These are phyloP conservation scores for Sycobia sp. DNA, from an alignment of 1,140 invertebrate genomes.

Conservation along the genomic window DNA sequence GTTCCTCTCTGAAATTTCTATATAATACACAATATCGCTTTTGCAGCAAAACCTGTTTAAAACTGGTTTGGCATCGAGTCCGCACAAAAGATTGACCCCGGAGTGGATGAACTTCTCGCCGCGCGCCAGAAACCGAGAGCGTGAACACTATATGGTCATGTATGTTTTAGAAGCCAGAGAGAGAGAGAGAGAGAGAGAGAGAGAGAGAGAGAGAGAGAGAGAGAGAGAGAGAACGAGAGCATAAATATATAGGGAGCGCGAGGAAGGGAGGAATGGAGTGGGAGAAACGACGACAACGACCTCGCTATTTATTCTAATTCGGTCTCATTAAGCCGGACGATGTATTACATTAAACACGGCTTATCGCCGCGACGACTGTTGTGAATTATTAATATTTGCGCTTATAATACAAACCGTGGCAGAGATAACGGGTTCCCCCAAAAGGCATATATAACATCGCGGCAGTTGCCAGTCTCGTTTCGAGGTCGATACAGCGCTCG, in stretches of 20 bases:
- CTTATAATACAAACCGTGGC: background rate
- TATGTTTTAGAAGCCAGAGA: background rate
- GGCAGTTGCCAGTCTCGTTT: no score
- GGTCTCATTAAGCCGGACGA: conserved; percentile 38
- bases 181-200: background rate
- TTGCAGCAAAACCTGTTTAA: no score
- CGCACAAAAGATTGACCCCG: no score
- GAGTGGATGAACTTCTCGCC: no score
- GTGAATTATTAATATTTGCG: conserved; percentile 39
- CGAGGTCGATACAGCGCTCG: no score
- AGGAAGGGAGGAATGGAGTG: background rate
- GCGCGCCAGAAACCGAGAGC: no score
- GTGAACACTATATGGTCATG: no score
- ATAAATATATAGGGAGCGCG: no score
- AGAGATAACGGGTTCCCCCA: conserved; percentile 3
- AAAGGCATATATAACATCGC: background rate
- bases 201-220: background rate
- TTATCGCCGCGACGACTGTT: conserved; percentile 29
- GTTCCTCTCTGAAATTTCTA: no score
- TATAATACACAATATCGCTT: no score
- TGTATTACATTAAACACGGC: conserved; percentile 38
- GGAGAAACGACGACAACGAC: conserved; percentile 35
- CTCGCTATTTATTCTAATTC: conserved; percentile 46
- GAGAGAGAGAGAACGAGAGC: no score
- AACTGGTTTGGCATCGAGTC: no score